Conservation (phyloP, 2,888 invertebrate genomes). For the Campoplex capitator region DNA sequence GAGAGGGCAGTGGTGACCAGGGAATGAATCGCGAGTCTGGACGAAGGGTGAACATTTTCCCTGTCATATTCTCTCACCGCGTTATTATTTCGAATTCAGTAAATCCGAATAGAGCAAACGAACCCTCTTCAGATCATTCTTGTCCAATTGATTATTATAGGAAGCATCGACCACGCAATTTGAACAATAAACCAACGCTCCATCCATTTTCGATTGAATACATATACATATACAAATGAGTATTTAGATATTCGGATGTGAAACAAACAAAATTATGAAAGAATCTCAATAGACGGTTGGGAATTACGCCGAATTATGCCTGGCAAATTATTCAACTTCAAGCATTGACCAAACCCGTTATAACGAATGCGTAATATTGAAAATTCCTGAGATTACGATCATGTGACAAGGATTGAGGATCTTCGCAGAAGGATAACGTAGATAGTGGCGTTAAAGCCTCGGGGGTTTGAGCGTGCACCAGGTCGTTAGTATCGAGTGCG, state of each 20-base stretch:
- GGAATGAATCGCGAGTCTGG: conserved; percentile 25
- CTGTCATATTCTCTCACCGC: conserved; percentile 41
- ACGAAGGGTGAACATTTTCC: conserved; percentile 34
- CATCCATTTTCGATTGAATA: background rate
- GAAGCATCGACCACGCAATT: conserved; percentile 19
- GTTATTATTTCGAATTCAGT: conserved; percentile 83
- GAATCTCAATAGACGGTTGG: background rate
- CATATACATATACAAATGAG: background rate
- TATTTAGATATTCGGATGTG: background rate
- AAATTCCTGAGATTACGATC: conserved; percentile 58
- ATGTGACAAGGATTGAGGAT: conserved; percentile 37
- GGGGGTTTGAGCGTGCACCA: conserved; percentile 72
- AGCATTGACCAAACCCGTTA: background rate
- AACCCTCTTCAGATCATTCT: conserved; percentile 46
- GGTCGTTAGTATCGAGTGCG: conserved; percentile 80
- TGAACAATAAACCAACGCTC: background rate
- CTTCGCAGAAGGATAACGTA: conserved; percentile 49
- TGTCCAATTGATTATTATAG: conserved; percentile 82
- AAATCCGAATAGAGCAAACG: conserved; percentile 79
- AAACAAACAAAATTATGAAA: background rate
- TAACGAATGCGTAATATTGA: conserved; percentile 33
- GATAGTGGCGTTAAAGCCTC: conserved; percentile 61
- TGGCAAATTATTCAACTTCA: background rate
- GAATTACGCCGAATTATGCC: background rate
- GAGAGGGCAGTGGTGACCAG: conserved; percentile 4